Evolutionary conservation across 2,113 vertebrate genomes (phyloP), one percentile per base, ranked within the genome.

Genomic region (Rhabdomys dilectus): DNA sequence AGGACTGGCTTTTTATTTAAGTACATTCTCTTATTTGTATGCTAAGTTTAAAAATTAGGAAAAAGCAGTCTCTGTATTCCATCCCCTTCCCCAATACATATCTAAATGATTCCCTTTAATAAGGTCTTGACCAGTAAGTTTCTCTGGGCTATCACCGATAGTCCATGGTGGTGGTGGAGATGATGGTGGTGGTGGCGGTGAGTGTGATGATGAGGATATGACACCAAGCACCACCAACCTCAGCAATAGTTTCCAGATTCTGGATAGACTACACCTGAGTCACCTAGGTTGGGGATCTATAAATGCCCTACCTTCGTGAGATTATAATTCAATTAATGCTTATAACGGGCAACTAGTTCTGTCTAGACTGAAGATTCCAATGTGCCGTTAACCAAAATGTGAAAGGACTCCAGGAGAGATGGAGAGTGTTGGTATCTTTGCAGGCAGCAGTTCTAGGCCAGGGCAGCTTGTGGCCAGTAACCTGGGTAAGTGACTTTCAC

Each of bases 241-340:
- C 48, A 91, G 66, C 16, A 26, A 34, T 5, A 34, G 48, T 53
- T 68, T 53, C 95, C 64, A 66, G 42, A 81, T 82, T 16, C 60
- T 56, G 70, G 4, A 15, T 6, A 26, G 3, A n/a, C n/a, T 60
- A 26, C 53, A 36, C 45, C 68, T 21, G 53, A 85, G 19, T 51
- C 64, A 58, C 24, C 24, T n/a, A 17, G 36, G 56, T 7, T 60
- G 34, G n/a, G 31, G 53, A 31, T 6, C 39, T 88, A 81, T 10
- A 89, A 11, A 53, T 39, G 7, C 4, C 66, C n/a, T 89, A 39
- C 29, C 9, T 85, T 80, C 21, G 39, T 62, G 51, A 92, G 66
- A 81, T 53, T 91, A 86, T 87, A 60, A 77, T 82, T 89, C 39
- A 96, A 29, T 80, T 58, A 10, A 53, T 90, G 64, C 45, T 60